These are phyloP conservation scores for Gymnothorax javanicus DNA, from an alignment of 2,797 vertebrate species.

Conservation along the genomic window DNA sequence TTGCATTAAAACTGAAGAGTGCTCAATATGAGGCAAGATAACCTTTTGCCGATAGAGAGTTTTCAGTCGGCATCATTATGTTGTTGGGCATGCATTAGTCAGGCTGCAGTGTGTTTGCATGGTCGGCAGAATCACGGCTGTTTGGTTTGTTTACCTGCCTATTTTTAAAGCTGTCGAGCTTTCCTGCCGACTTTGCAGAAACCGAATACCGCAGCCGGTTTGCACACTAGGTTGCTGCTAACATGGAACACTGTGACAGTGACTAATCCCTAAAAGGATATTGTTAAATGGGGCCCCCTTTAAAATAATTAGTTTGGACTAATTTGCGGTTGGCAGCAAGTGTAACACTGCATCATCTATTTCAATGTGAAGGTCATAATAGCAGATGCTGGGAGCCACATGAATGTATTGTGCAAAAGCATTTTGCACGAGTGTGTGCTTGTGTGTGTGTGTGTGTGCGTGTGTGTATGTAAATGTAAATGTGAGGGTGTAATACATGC, in stretches of 20 bases:
- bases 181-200: conserved; percentile 36
- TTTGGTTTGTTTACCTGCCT: conserved; percentile 6
- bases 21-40: background rate
- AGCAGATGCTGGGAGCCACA: conserved; percentile 26
- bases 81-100: background rate
- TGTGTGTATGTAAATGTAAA: background rate
- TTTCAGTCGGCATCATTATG: background rate
- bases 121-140: background rate
- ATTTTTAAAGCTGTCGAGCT: conserved; percentile 19
- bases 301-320: conserved; percentile 59
- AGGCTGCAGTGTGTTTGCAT: background rate
- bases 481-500: background rate
- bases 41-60: background rate
- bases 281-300: conserved; percentile 55
- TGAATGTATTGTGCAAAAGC: conserved; percentile 11
- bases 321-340: conserved; percentile 60
- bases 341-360: conserved; percentile 51
- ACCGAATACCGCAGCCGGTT: conserved; percentile 39
- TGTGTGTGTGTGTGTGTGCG: conserved; percentile 16
- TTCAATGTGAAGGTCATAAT: conserved; percentile 26
- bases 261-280: conserved; percentile 50
- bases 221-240: conserved; percentile 11
- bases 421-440: background rate
- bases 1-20: background rate
- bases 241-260: conserved; percentile 41